These are phyloP conservation scores for Carettochelys insculpta DNA, from an alignment of 2,113 vertebrate species.

Conservation along the genomic window DNA sequence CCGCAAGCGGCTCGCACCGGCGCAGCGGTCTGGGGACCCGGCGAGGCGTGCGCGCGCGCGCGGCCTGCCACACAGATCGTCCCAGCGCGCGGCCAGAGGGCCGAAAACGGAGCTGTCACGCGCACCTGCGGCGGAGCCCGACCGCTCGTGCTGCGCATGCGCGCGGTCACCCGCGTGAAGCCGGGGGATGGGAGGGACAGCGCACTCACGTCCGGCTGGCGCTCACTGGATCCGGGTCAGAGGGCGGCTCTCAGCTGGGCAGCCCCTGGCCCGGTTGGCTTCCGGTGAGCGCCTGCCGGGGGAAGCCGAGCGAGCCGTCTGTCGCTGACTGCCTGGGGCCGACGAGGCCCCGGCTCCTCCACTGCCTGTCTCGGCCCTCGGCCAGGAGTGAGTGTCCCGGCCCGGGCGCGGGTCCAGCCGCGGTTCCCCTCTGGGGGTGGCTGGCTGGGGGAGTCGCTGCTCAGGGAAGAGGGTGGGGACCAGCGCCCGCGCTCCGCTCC, in stretches of 20 bases:
- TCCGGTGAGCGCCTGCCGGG: accelerated
- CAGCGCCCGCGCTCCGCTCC: accelerated
- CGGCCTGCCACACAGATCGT: no score
- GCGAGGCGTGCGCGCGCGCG: no score
- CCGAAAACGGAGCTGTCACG: no score
- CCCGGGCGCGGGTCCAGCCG: background rate
- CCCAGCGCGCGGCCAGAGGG: no score
- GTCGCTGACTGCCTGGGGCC: background rate
- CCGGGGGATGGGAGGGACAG: accelerated
- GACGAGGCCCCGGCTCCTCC: background rate
- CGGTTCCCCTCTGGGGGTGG: no score
- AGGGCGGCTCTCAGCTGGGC: accelerated
- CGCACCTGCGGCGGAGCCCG: no score
- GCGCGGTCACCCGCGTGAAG: accelerated
- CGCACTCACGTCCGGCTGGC: accelerated
- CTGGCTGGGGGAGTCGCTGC: no score
- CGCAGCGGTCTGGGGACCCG: no score
- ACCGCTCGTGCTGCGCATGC: no score
- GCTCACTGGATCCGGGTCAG: background rate
- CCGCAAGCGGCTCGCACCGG: no score
- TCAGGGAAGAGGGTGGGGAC: background rate
- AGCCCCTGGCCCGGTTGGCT: accelerated
- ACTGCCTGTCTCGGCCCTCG: background rate
- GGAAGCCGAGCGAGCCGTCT: background rate
- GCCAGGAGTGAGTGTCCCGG: background rate